Evolutionary conservation across 2,888 invertebrate genomes (phyloP).

Genomic region (Ctena decussata): DNA sequence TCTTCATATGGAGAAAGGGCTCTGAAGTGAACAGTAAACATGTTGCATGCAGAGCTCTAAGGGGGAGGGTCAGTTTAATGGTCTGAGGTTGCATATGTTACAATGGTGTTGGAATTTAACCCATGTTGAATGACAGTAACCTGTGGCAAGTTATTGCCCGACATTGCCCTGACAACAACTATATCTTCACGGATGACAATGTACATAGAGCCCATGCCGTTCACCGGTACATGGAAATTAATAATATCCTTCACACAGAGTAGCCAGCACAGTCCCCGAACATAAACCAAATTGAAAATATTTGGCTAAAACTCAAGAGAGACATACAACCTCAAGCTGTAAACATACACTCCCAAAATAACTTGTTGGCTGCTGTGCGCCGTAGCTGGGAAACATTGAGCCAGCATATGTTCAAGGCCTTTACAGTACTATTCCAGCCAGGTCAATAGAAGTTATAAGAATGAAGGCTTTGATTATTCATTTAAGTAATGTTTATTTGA

Average conservation of each 20-base stretch:
- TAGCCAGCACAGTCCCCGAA: conserved; percentile 12
- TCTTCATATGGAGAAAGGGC: conserved; percentile 20
- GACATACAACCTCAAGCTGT: background rate
- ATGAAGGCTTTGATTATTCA: too few relatives aligned
- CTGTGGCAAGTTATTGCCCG: conserved; percentile 15
- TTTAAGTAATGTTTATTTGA: too few relatives aligned
- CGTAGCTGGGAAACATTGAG: background rate
- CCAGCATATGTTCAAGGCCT: background rate
- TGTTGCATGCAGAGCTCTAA: background rate
- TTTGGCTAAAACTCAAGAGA: conserved; percentile 3
- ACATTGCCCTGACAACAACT: background rate
- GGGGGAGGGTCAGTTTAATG: conserved; percentile 1
- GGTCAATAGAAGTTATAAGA: too few relatives aligned
- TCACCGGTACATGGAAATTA: too few relatives aligned
- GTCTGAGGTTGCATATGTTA: background rate
- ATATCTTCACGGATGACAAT: too few relatives aligned
- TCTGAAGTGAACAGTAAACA: conserved; percentile 17
- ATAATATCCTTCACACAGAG: background rate
- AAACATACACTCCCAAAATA: background rate
- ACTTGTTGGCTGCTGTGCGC: background rate
- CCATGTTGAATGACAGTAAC: conserved; percentile 8
- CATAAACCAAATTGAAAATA: conserved; percentile 7
- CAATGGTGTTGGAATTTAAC: conserved; percentile 15
- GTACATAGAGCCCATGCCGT: conserved; percentile 2
- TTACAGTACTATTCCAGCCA: background rate